phyloP scores from a whole-genome alignment of 2,888 invertebrate species.

The Lasioglossum zephyrum region DNA sequence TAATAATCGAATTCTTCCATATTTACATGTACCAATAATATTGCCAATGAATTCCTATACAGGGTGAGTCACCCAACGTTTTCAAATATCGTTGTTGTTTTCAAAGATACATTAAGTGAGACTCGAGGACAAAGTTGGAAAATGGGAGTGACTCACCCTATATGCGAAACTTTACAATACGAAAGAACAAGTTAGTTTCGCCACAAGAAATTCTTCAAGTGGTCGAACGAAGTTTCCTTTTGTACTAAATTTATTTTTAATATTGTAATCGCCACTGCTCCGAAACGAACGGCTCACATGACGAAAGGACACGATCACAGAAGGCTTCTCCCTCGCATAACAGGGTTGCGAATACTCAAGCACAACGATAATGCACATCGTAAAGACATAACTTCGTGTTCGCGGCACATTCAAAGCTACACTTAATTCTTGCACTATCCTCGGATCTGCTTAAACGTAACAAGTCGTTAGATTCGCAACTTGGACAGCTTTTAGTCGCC shows the following conservation, averaged over 20 bases:
- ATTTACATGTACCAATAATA: neutral
- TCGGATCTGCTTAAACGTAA: conserved; percentile 13
- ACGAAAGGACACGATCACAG: conserved; percentile 37
- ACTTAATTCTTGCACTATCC: neutral
- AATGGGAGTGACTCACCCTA: too few species aligned
- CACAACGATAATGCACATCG: conserved; percentile 29
- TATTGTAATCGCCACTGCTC: neutral
- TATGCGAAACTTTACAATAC: neutral
- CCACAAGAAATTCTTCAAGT: neutral
- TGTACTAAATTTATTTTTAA: neutral
- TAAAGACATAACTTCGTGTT: conserved; percentile 14
- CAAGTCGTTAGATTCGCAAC: neutral
- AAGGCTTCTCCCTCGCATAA: conserved; percentile 22
- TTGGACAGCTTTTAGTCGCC: neutral
- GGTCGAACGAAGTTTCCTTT: neutral
- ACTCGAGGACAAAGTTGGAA: too few species aligned
- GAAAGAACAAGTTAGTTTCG: neutral
- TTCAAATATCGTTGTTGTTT: too few species aligned
- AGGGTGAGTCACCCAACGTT: too few species aligned
- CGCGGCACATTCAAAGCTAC: conserved; percentile 33
- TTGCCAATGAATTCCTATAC: neutral
- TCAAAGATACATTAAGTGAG: too few species aligned
- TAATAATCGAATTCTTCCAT: neutral
- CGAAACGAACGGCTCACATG: neutral
- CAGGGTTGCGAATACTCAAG: conserved; percentile 27